Percentiles rank a stretch among this genome's conserved stretches.
phyloP scores from a whole-genome alignment of 2,888 invertebrate species.

The Lissonota sp. region DNA sequence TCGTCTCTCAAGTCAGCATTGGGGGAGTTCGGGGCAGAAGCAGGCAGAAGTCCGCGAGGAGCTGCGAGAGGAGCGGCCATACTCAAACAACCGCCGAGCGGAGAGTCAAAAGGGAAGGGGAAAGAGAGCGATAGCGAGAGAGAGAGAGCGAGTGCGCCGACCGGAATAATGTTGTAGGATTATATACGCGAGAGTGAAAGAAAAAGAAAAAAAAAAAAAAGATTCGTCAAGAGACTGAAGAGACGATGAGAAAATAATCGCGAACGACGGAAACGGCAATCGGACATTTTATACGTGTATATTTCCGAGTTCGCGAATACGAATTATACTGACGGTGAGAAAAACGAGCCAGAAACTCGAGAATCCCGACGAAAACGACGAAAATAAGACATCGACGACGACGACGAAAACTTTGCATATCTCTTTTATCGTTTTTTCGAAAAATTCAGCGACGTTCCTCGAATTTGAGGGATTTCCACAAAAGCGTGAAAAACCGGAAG shows the following conservation, averaged over 20 bases:
- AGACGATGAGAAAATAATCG: slow-evolving; percentile 30
- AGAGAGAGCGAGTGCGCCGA: slow-evolving; percentile 38
- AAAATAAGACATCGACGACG: no score
- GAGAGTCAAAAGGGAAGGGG: slow-evolving; percentile 62
- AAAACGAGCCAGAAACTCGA: slow-evolving; percentile 26
- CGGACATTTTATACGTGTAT: slow-evolving; percentile 20
- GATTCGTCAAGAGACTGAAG: slow-evolving; percentile 39
- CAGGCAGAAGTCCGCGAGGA: slow-evolving; percentile 34
- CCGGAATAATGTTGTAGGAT: slow-evolving; percentile 36
- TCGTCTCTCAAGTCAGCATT: no score
- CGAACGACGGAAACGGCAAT: slow-evolving; percentile 38
- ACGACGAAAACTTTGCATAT: slow-evolving; percentile 27
- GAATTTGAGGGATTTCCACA: neutral
- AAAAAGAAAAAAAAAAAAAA: slow-evolving; percentile 12
- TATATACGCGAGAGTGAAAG: slow-evolving; percentile 22
- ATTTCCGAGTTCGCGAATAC: slow-evolving; percentile 18
- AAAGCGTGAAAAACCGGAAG: slow-evolving; percentile 22
- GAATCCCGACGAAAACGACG: slow-evolving; percentile 36
- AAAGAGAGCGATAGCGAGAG: slow-evolving; percentile 52
- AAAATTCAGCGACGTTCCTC: neutral
- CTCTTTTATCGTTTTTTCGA: slow-evolving; percentile 36
- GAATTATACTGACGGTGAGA: slow-evolving; percentile 37
- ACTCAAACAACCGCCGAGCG: slow-evolving; percentile 81
- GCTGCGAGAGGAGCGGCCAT: slow-evolving; percentile 76
- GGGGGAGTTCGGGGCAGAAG: neutral